phyloP scores from a whole-genome alignment of 2,888 invertebrate species.

The Reticulitermes lucifugus region DNA sequence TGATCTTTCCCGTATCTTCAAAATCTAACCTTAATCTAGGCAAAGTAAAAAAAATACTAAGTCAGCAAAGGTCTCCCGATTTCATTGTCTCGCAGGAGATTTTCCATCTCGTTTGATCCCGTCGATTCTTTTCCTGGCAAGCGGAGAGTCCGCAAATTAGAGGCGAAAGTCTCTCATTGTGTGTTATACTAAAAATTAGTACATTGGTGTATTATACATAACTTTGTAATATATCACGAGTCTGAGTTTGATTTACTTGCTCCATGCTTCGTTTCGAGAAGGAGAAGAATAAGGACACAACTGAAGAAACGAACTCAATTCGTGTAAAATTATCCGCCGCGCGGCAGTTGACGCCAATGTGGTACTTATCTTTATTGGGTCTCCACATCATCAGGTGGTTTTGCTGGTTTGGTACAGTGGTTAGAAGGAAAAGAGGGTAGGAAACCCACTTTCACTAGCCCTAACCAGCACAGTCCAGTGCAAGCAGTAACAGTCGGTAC shows the following conservation, averaged over 20 bases:
- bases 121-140: neutral
- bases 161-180: no score
- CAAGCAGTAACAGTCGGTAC: constrained; percentile 58
- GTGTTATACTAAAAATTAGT: constrained; percentile 3
- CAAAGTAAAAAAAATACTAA: neutral
- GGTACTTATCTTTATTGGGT: neutral
- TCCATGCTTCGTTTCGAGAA: constrained; percentile 30
- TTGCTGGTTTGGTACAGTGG: neutral
- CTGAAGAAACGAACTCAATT: constrained; percentile 1
- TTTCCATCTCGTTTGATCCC: neutral
- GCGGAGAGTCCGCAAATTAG: neutral
- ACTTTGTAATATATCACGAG: neutral
- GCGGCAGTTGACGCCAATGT: neutral
- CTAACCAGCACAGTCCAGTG: neutral
- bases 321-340: constrained; percentile 34
- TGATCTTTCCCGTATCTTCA: no score
- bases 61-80: neutral
- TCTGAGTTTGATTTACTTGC: neutral
- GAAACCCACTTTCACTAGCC: constrained; percentile 6
- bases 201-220: neutral
- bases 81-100: neutral
- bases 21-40: neutral
- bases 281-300: constrained; percentile 23
- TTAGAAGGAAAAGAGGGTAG: neutral
- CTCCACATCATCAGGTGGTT: no score